These are phyloP conservation scores for Zaprionus inermis DNA, from an alignment of 1,140 invertebrate species.

Conservation along the genomic window DNA sequence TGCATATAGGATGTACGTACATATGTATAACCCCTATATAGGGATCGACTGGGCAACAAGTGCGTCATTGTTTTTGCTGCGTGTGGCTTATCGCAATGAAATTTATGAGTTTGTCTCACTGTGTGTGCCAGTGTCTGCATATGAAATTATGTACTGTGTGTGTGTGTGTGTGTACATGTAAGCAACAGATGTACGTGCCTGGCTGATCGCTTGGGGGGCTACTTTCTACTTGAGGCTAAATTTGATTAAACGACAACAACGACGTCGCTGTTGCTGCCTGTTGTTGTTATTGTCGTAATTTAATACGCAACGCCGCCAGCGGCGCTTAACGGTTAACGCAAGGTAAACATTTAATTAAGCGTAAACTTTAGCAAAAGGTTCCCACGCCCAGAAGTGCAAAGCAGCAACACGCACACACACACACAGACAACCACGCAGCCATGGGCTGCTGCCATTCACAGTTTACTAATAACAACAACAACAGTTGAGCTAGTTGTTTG, in stretches of 20 bases:
- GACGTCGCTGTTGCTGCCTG: conserved; percentile 47
- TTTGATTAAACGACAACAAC: conserved; percentile 66
- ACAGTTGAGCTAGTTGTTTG: conserved; percentile 38
- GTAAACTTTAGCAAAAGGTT: conserved; percentile 71
- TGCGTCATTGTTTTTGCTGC: conserved; percentile 72
- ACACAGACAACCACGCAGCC: conserved; percentile 23
- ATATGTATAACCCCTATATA: conserved; percentile 37
- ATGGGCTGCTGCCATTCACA: conserved; percentile 60
- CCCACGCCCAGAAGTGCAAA: conserved; percentile 63
- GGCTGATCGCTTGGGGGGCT: conserved; percentile 26
- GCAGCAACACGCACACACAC: conserved; percentile 50
- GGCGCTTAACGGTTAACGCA: conserved; percentile 49
- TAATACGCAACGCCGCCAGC: conserved; percentile 54
- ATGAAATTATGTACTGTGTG: conserved; percentile 7
- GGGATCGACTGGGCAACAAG: conserved; percentile 52
- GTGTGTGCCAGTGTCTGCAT: conserved; percentile 9
- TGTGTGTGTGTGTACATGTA: conserved; percentile 16
- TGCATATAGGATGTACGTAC: conserved; percentile 9
- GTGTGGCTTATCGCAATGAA: conserved; percentile 48
- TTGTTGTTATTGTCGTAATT: conserved; percentile 52
- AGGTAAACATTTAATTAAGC: conserved; percentile 79
- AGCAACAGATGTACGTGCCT: conserved; percentile 29
- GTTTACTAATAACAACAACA: conserved; percentile 38
- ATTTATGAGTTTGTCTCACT: conserved; percentile 3
- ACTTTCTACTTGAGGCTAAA: conserved; percentile 57